Evolutionary conservation across 1,140 invertebrate genomes (phyloP), one percentile per base, ranked within the genome.

Genomic region (Cydia fagiglandana): DNA sequence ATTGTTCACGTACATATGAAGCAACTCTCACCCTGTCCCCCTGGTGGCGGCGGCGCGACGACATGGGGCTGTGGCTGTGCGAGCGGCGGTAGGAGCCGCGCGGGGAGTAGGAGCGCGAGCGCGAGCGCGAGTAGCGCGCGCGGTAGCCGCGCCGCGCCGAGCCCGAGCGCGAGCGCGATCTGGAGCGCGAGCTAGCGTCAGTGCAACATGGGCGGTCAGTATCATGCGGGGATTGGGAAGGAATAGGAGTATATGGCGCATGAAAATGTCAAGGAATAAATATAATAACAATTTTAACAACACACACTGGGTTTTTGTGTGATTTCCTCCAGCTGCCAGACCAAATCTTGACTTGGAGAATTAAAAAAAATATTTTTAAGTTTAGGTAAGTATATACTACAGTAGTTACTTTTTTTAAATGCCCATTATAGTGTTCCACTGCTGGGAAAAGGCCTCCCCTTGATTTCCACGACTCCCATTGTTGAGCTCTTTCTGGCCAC

Each of bases 61-160:
- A 93, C 93, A 93, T 93, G 10, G 93, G 93, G 79, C 92, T 93
- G 86, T 92, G 93, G 34, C 88, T 90, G 80, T 92, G 91, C 5
- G 86, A 88, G 76, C 91, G 86, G 75, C 91, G 87, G 79, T 93
- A 93, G 13, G 88, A 90, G 64, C 88, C 88, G 6, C 91, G 86
- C 4, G 93, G 91, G 3, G 90, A 91, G 83, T 93, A 93, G 7
- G 91, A 92, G 68, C 91, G 89, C 2, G 91, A 92, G 66, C 92
- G 89, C 70, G 79, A 83, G 74, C 91, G 86, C 24, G 91, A 91
- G 82, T 93, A 93, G 56, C 92, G 85, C 64, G 88, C 53, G 78
- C 85, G 85, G 78, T 89, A 88, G 15, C 85, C 84, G 68, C 90
- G 86, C 75, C 90, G 86, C 75, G 86, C 77, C 4, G 92, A 91